Evolutionary conservation across 1,140 invertebrate genomes (phyloP).

Genomic region (Stenopsyche tienmushanensis): DNA sequence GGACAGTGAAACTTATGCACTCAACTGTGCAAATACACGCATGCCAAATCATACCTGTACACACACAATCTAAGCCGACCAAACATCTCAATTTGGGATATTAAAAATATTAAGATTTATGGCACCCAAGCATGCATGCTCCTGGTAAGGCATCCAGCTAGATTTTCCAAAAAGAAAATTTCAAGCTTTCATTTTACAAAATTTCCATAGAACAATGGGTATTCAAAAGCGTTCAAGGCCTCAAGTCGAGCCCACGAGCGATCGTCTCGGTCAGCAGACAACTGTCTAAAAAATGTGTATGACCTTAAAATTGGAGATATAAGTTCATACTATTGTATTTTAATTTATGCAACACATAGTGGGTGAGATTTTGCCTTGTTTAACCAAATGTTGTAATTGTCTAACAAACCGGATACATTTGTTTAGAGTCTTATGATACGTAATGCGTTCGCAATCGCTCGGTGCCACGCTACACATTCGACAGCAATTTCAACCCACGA

Average conservation of each 20-base stretch:
- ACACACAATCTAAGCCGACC: too few relatives aligned
- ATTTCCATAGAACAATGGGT: too few relatives aligned
- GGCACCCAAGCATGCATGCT: too few relatives aligned
- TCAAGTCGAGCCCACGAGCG: background rate
- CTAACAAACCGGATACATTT: slow-evolving; percentile 21
- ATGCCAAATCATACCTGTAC: too few relatives aligned
- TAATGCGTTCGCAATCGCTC: background rate
- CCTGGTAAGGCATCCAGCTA: background rate
- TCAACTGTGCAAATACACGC: too few relatives aligned
- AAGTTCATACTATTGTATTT: background rate
- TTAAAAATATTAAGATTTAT: too few relatives aligned
- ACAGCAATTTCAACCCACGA: background rate
- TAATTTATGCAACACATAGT: slow-evolving; percentile 21
- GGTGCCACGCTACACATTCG: background rate
- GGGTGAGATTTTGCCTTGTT: slow-evolving; percentile 21
- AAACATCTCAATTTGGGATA: too few relatives aligned
- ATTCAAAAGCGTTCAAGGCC: too few relatives aligned
- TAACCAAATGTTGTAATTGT: slow-evolving; percentile 22
- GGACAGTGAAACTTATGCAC: too few relatives aligned
- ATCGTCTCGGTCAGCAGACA: slow-evolving; percentile 8
- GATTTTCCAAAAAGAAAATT: background rate
- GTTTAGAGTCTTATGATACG: background rate
- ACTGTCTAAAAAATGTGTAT: background rate
- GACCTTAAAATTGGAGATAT: background rate
- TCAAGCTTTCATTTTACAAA: background rate